Evolutionary conservation across 2,888 invertebrate species (phyloP), one percentile per base, ranked within the genome.

Genomic region (Pollenia griseotomentosa): DNA sequence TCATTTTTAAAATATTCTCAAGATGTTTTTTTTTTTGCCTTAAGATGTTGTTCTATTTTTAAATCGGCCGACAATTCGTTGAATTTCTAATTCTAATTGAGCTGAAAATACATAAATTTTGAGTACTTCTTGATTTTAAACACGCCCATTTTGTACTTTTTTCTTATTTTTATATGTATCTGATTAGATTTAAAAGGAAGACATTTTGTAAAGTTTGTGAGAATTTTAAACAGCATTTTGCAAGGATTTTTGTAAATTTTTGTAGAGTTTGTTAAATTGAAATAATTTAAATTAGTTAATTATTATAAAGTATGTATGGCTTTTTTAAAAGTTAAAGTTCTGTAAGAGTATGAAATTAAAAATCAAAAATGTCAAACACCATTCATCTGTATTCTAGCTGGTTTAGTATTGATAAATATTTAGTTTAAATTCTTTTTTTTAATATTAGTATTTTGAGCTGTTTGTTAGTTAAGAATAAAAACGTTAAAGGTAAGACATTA

Each of bases 11-110:
- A 57, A 71, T 61, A 53, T 77, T 91, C 90, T 91, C 91, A 92
- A 91, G 14, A 77, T 83, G 63, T 70, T 89, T 75, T 89, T 89
- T 89, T 80, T 88, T 89, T 77, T 78, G 81, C 86, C 12, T 89
- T 88, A 91, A 92, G 92, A 91, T 90, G 85, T 77, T 73, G 61
- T 77, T 87, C 92, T 92, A 92, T 92, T 92, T 91, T 89, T 92
- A 92, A 90, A 89, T 88, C 90, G 90, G 71, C 84, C 73, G 74
- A 14, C 65, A 55, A 87, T 87, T 87, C 87, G 86, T 83, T 79
- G 74, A 80, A 23, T 80, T 87, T 85, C 88, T 87, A 88, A 83
- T 83, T 51, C 59, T 65, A n/a, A n/a, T 75, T 75, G 70, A 86
- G 75, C 77, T 75, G 57, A 57, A 61, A 70, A 70, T 70, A 65